These are phyloP conservation scores for Cynopterus sphinx DNA, from an alignment of 2,797 vertebrate genomes.

Conservation along the genomic window DNA sequence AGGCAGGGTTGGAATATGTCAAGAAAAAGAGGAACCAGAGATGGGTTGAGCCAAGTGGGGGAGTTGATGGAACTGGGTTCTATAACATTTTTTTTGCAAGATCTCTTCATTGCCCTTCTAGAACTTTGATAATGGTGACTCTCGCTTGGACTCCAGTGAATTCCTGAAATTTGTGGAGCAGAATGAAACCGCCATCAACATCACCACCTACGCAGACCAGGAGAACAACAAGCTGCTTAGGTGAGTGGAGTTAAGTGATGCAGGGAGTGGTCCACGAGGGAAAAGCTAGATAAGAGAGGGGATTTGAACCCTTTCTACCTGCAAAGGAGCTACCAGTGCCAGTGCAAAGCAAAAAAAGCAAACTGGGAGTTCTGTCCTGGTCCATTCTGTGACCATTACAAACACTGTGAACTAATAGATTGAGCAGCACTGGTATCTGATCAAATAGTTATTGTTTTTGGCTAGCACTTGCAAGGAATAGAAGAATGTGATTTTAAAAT, in stretches of 20 bases:
- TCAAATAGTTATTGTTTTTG: conserved; percentile 1
- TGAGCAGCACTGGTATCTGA: neutral
- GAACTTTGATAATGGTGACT: conserved; percentile 95
- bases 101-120: conserved; percentile 72
- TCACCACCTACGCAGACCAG: conserved; percentile 94
- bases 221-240: conserved; percentile 97
- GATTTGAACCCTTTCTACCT: neutral
- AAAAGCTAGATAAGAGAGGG: neutral
- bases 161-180: conserved; percentile 98
- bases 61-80: neutral
- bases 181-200: conserved; percentile 94
- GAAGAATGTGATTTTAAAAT: conserved; percentile 37
- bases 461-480: conserved; percentile 16
- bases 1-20: neutral
- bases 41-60: neutral
- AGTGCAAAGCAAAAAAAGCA: neutral
- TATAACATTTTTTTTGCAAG: neutral
- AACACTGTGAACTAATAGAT: neutral
- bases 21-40: neutral
- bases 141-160: conserved; percentile 94
- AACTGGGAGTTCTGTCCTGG: neutral
- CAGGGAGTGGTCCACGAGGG: rapidly evolving
- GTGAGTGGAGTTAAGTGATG: conserved; percentile 77
- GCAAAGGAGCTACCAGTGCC: neutral
- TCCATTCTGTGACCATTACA: neutral